Evolutionary conservation across 2,888 invertebrate species (phyloP).

Genomic region (Ctenicera cuprea): DNA sequence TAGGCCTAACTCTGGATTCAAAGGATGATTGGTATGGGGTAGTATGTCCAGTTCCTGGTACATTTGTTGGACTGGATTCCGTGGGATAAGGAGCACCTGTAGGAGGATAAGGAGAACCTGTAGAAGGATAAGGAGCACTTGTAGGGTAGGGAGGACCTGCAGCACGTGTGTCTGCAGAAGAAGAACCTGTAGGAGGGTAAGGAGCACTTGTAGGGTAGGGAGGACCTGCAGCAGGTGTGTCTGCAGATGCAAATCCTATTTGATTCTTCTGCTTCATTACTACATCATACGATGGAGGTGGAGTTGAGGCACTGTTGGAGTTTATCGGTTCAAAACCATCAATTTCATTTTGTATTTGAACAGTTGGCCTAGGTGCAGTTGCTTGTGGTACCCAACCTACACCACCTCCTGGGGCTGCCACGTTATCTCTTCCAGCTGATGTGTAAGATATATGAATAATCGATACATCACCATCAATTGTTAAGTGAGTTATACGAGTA

Average conservation of each 20-base stretch:
- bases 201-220: not conserved
- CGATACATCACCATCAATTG: conserved; percentile 86
- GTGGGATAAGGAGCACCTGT: not conserved
- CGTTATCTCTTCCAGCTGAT: conserved; percentile 62
- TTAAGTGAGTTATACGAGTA: conserved; percentile 79
- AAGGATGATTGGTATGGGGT: no score
- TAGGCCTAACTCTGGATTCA: no score
- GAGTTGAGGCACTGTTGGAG: not conserved
- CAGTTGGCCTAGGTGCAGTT: not conserved
- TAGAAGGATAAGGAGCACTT: no score
- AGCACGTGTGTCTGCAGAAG: not conserved
- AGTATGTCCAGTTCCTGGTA: no score
- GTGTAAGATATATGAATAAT: conserved; percentile 81
- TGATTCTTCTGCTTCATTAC: not conserved
- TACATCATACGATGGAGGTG: not conserved
- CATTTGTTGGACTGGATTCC: not conserved
- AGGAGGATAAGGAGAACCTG: no score
- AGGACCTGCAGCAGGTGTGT: not conserved
- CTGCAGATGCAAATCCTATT: not conserved
- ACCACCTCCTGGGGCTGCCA: no score
- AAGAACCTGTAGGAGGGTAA: not conserved
- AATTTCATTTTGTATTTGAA: not conserved
- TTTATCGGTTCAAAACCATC: conserved; percentile 27
- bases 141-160: no score
- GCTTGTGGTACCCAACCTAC: not conserved